Evolutionary conservation across 2,797 vertebrate species (phyloP), one percentile per base, ranked within the genome.

Genomic region (Danio kyathit): DNA sequence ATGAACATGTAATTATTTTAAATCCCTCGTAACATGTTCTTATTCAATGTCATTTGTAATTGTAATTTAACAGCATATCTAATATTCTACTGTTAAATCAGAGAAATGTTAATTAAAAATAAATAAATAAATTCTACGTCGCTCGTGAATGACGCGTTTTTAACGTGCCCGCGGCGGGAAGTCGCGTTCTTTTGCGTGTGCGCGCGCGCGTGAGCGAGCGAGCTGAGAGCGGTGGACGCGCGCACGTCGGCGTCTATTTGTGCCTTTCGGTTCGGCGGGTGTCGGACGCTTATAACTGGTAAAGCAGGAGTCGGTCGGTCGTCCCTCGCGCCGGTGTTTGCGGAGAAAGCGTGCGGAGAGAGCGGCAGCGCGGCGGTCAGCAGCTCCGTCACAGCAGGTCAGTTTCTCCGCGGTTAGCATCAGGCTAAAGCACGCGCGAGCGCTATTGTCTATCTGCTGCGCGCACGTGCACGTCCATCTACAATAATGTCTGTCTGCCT

Each of bases 361-460:
- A 64, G 74, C 48, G 48, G 10, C 44, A 11, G 21, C 19, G 72
- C 44, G 19, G 56, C 57, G 49, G 12, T 48, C 40, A 7, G 11
- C 6, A 0, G 44, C 60, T 69, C 54, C 2, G 21, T 7, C 65
- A 70, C 44, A 70, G 49, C 21, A 2, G 76, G 76, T 79, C 65
- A 69, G 76, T 60, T 44, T 51, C 2, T 10, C 6, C 54, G 38
- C 9, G 3, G n/a, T 17, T 70, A 78, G 65, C 54, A 60, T 11
- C 7, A 51, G 17, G 65, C 41, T 57, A 59, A 56, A 16, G 21
- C 54, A 70, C 51, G 17, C 61, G 61, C 61, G 17, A 40, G 43
- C n/a, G 61, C 65, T 78, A 57, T 78, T 79, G 65, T 79, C 21
- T 79, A 7, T 76, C n/a, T 41, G 29, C 1, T n/a, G 29, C 73